A percentile compares a stretch with the other conserved stretches of the same genome.
Evolutionary conservation across 2,888 invertebrate genomes (phyloP).

Genomic region (Baccha elongata): DNA sequence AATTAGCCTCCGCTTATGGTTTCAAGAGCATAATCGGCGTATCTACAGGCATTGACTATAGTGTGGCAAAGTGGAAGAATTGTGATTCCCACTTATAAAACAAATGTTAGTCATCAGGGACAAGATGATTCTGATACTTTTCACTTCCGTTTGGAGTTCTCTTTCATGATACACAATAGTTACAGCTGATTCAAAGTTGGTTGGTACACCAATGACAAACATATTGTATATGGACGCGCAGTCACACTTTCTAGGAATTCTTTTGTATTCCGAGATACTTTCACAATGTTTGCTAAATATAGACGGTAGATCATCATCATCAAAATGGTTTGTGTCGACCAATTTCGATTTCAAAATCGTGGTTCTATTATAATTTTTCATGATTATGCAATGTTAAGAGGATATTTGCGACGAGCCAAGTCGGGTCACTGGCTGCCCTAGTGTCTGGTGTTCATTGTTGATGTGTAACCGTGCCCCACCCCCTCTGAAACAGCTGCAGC

Average conservation of each 20-base stretch:
- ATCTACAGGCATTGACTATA: too few species aligned
- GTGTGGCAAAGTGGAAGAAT: too few species aligned
- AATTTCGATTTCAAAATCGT: constrained; percentile 44
- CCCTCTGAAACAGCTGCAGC: neutral
- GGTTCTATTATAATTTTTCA: constrained; percentile 4
- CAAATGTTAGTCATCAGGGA: constrained; percentile 24
- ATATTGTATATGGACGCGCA: constrained; percentile 6
- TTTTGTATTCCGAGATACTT: constrained; percentile 7
- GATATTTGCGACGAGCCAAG: constrained; percentile 17
- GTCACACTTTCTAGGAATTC: constrained; percentile 23
- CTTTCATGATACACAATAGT: neutral
- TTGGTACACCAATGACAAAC: neutral
- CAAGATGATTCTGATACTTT: neutral
- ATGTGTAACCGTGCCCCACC: constrained; percentile 10
- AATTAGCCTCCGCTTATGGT: constrained; percentile 3
- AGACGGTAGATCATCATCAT: constrained; percentile 43
- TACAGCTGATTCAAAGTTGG: constrained; percentile 16
- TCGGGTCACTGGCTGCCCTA: constrained; percentile 29
- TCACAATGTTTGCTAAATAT: constrained; percentile 55
- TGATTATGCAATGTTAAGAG: constrained; percentile 60
- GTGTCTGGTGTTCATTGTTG: constrained; percentile 43
- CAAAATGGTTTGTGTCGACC: constrained; percentile 31
- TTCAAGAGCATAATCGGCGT: constrained; percentile 33
- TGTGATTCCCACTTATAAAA: constrained; percentile 2
- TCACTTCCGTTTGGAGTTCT: constrained; percentile 6